phyloP scores from a whole-genome alignment of 2,888 invertebrate genomes.

The Dyspetes luteomarginatus region DNA sequence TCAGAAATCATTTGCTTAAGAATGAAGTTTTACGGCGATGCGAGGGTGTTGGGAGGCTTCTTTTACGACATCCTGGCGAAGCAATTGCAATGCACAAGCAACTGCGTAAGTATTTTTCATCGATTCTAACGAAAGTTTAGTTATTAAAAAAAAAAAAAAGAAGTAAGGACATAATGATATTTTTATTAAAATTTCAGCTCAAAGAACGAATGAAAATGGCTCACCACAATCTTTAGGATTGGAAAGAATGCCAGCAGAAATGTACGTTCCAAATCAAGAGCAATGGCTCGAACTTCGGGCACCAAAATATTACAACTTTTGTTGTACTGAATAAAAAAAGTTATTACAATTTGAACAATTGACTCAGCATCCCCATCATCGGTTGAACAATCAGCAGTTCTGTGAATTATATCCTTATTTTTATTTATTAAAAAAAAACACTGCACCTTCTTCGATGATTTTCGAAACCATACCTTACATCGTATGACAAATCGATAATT shows the following conservation, averaged over 20 bases:
- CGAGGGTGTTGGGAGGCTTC: conserved; percentile 92
- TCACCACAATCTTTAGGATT: conserved; percentile 82
- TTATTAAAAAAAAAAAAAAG: no score
- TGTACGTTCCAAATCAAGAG: conserved; percentile 96
- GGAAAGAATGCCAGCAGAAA: conserved; percentile 93
- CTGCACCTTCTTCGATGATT: no score
- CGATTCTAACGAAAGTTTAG: neutral
- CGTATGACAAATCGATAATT: neutral
- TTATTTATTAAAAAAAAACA: no score
- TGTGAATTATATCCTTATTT: neutral
- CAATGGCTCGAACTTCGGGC: conserved; percentile 93
- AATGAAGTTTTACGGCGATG: conserved; percentile 88
- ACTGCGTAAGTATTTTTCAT: conserved; percentile 63
- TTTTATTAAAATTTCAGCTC: conserved; percentile 67
- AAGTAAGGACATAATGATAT: no score
- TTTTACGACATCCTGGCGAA: conserved; percentile 92
- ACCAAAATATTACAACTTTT: conserved; percentile 81
- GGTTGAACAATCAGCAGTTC: neutral
- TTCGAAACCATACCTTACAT: no score
- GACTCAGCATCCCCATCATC: neutral
- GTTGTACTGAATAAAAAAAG: conserved; percentile 73
- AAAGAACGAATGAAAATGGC: conserved; percentile 73
- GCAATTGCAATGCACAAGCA: conserved; percentile 89
- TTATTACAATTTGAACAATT: neutral
- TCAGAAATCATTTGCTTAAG: conserved; percentile 82